Evolutionary conservation across 2,888 invertebrate species (phyloP), one percentile per base, ranked within the genome.

Genomic region (Meghimatium bilineatum): DNA sequence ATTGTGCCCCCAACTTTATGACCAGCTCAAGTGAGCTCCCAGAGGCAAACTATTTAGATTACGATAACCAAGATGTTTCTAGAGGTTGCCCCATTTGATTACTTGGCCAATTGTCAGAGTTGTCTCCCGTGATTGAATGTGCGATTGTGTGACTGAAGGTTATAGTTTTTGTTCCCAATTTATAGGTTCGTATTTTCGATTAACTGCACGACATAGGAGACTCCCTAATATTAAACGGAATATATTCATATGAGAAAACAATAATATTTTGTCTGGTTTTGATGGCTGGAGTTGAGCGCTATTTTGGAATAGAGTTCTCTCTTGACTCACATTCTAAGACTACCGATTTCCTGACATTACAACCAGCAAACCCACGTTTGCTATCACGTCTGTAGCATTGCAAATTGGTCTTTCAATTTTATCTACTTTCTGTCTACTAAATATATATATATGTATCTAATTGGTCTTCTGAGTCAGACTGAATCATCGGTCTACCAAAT

Each of bases 111-210:
- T 44, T 29, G 44, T n/a, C n/a, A 44, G 69, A 23, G 44, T 72
- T 44, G 72, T 72, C 72, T n/a, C n/a, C 72, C 72, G 3, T 72
- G 72, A 72, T 72, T 72, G 72, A 72, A 72, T 72, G 72, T 72
- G n/a, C n/a, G 72, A 44, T 72, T 72, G 26, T 44, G 44, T 69
- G 72, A 72, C 23, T 44, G 12, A 44, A 8, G n/a, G 44, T 72
- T 49, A 72, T 49, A 12, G 8, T 26, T 44, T 49, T n/a, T 38
- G 69, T 67, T 67, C 32, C 67, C 20, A 32, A 8, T 67, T 20
- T 23, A 36, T 10, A 69, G 10, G 29, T 49, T 44, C 72, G n/a
- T 29, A 23, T 44, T n/a, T 36, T 44, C 44, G 66, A 72, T 72
- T 72, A 72, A 44, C 10, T 44, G 44, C 44, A 44, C 10, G 29